Percentiles rank a stretch among this genome's conserved stretches.
Evolutionary conservation across 2,113 vertebrate genomes (phyloP).

Genomic region (Strigops habroptila): DNA sequence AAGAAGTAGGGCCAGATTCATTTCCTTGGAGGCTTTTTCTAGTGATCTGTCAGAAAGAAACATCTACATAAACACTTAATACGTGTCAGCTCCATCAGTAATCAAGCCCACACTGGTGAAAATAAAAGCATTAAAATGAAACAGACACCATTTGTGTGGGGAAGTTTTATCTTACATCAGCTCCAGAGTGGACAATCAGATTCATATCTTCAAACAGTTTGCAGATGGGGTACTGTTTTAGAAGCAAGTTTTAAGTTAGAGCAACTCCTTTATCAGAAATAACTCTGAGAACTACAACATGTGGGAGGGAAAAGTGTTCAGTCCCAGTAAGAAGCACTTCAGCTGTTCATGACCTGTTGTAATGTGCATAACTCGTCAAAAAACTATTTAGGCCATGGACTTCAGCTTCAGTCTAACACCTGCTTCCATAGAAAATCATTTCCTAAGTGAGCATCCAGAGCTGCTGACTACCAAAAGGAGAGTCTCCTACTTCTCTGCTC

Average conservation of each 20-base stretch:
- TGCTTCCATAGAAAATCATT: neutral
- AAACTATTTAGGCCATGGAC: neutral
- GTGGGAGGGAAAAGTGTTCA: neutral
- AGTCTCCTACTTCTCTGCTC: neutral
- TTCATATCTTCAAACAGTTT: neutral
- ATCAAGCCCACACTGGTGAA: neutral
- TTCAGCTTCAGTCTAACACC: neutral
- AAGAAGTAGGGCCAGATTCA: neutral
- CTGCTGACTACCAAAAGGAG: neutral
- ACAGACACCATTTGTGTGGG: neutral
- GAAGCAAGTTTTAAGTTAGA: neutral
- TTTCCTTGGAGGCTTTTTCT: neutral
- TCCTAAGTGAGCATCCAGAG: neutral
- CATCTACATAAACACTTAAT: neutral
- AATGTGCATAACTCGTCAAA: neutral
- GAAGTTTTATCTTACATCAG: neutral
- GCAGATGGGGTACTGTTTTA: neutral
- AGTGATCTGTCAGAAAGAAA: neutral
- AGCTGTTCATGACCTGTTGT: neutral
- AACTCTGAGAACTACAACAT: neutral
- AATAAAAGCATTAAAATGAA: neutral
- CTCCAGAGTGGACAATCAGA: neutral
- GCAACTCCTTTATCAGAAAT: neutral
- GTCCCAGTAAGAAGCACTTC: neutral
- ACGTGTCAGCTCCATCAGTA: neutral